Conservation (phyloP, 1,140 invertebrate genomes). For the Ips nitidus region DNA sequence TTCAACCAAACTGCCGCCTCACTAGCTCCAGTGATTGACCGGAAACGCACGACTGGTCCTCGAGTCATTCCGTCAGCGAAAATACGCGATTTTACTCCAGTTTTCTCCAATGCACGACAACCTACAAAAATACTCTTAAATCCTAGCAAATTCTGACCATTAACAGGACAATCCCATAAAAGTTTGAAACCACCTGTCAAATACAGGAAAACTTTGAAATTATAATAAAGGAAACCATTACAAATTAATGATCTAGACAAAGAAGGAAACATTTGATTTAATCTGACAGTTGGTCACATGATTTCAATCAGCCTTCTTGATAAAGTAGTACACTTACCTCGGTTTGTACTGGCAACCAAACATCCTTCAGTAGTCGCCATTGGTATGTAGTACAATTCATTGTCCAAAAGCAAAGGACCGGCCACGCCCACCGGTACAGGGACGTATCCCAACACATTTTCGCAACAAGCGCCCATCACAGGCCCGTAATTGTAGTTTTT, state of each 20-base stretch:
- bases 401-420: constrained; percentile 88
- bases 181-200: too few relatives aligned
- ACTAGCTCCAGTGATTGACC: constrained; percentile 71
- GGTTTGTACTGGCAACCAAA: constrained; percentile 93
- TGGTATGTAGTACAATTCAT: constrained; percentile 79
- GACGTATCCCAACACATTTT: constrained; percentile 97
- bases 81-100: constrained; percentile 77
- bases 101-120: constrained; percentile 75
- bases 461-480: constrained; percentile 91
- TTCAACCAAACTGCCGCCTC: constrained; percentile 86
- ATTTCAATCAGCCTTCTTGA: too few relatives aligned
- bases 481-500: constrained; percentile 84
- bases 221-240: too few relatives aligned
- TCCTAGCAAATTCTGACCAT: too few relatives aligned
- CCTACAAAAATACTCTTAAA: constrained; percentile 22
- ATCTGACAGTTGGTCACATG: too few relatives aligned
- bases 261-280: too few relatives aligned
- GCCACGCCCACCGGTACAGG: constrained; percentile 90
- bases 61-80: constrained; percentile 94
- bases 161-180: too few relatives aligned
- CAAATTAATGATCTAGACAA: too few relatives aligned
- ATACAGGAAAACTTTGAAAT: too few relatives aligned
- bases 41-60: constrained; percentile 88
- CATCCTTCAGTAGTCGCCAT: constrained; percentile 99
- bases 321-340: constrained; percentile 66